Evolutionary conservation across 2,888 invertebrate species (phyloP).

Genomic region (Cheilosia urbana): DNA sequence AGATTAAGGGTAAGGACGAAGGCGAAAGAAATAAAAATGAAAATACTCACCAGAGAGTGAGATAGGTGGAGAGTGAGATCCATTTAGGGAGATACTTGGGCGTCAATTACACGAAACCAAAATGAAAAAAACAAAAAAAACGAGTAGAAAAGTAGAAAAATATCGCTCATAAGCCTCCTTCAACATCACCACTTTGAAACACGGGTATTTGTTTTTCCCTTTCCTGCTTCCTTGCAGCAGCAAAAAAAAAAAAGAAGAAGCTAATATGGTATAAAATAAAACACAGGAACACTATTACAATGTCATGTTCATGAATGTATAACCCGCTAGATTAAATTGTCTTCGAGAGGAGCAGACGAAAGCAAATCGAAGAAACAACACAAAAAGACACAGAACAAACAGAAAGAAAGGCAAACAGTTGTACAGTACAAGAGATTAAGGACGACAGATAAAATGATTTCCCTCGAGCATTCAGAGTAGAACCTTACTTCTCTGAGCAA

Average conservation of each 20-base stretch:
- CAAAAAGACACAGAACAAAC: conserved; percentile 19
- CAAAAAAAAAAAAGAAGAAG: conserved; percentile 16
- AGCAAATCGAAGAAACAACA: conserved; percentile 57
- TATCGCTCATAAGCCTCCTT: conserved; percentile 69
- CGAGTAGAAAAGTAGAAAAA: conserved; percentile 35
- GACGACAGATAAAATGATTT: conserved; percentile 74
- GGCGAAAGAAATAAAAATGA: conserved; percentile 41
- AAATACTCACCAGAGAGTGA: conserved; percentile 56
- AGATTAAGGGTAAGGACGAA: conserved; percentile 51
- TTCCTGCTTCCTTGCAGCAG: conserved; percentile 25
- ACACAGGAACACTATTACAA: conserved; percentile 58
- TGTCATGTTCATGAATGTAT: conserved; percentile 44
- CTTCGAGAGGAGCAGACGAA: conserved; percentile 41
- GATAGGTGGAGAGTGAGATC: conserved; percentile 45
- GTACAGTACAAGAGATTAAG: conserved; percentile 72
- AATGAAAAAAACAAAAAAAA: too few species aligned
- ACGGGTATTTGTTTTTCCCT: conserved; percentile 33
- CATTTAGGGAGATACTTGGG: conserved; percentile 54
- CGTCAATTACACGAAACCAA: conserved; percentile 59
- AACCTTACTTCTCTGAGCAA: conserved; percentile 71
- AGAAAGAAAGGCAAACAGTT: conserved; percentile 64
- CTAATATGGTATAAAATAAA: conserved; percentile 63
- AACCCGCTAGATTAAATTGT: conserved; percentile 68
- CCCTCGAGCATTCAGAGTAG: conserved; percentile 63
- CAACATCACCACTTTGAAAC: conserved; percentile 62